phyloP scores from a whole-genome alignment of 30 jellyfish, hydroid and myxozoan genomes.

The Hydra vulgaris region DNA sequence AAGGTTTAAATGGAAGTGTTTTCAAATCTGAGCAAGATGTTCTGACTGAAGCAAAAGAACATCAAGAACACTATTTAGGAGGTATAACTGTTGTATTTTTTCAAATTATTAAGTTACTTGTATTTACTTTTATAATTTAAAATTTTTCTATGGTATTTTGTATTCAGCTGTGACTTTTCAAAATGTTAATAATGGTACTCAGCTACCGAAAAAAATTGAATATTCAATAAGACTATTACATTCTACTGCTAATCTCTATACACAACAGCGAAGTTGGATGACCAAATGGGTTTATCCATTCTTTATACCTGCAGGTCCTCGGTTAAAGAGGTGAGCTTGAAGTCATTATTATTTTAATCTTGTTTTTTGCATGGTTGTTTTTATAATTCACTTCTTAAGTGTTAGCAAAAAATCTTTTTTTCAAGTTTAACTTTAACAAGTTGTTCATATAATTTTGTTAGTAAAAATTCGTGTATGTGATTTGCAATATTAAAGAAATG shows the following conservation, averaged over 20 bases:
- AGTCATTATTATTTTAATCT: too few species aligned
- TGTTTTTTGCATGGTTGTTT: neutral
- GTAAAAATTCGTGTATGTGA: too few species aligned
- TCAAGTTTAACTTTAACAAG: too few species aligned
- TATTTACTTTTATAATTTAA: neutral
- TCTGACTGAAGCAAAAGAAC: conserved; percentile 63
- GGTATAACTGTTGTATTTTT: conserved; percentile 31
- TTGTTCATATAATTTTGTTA: too few species aligned
- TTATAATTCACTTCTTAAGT: too few species aligned
- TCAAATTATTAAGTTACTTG: neutral
- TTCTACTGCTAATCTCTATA: conserved; percentile 25
- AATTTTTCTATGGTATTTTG: neutral
- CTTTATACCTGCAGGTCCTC: conserved; percentile 58
- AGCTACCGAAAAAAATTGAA: conserved; percentile 61
- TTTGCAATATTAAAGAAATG: too few species aligned
- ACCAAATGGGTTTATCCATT: conserved; percentile 64
- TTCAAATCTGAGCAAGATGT: conserved; percentile 51
- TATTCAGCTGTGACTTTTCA: conserved; percentile 71
- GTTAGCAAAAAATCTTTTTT: too few species aligned
- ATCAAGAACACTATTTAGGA: conserved; percentile 43
- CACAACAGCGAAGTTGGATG: conserved; percentile 46
- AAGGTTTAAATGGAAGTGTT: conserved; percentile 20
- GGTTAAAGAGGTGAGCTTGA: conserved; percentile 5
- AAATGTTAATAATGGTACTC: conserved; percentile 18
- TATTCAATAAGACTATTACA: conserved; percentile 73